Percentiles rank a stretch among this genome's conserved stretches.
phyloP scores from a whole-genome alignment of 2,797 vertebrate genomes.

The Myotis vivesi region DNA sequence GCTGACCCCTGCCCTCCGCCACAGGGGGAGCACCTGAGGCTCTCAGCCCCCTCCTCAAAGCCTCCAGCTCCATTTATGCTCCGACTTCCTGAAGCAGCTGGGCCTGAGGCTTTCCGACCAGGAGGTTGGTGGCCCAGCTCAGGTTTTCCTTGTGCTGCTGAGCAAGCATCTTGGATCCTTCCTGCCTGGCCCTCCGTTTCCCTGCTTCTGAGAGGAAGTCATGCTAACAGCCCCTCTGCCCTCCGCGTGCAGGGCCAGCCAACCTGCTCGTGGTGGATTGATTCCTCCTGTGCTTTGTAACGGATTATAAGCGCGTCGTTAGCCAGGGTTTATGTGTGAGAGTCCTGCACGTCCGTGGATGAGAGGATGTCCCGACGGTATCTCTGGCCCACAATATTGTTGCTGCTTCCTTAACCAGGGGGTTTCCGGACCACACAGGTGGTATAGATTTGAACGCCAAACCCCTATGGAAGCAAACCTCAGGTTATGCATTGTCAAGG shows the following conservation, averaged over 20 bases:
- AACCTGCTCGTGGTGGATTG: not conserved
- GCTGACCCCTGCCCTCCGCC: rapidly evolving
- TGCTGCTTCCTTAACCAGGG: not conserved
- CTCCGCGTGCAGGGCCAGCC: not conserved
- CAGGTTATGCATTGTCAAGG: not conserved
- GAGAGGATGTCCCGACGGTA: not conserved
- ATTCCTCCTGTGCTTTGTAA: not conserved
- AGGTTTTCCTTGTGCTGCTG: not conserved
- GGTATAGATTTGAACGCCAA: not conserved
- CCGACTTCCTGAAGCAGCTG: not conserved
- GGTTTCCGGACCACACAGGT: not conserved
- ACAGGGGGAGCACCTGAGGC: too few relatives aligned
- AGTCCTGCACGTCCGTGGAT: not conserved
- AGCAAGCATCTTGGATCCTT: not conserved
- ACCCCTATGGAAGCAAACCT: not conserved
- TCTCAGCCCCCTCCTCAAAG: not conserved
- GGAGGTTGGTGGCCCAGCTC: not conserved
- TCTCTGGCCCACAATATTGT: not conserved
- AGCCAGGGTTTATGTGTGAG: not conserved
- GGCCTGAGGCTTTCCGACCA: not conserved
- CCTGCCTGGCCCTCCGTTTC: not conserved
- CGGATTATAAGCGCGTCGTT: not conserved
- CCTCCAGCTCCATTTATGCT: not conserved
- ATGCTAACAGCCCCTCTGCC: not conserved
- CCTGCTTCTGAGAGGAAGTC: not conserved